These are phyloP conservation scores for Nyctalus aviator DNA, from an alignment of 2,797 vertebrate species.

Conservation along the genomic window DNA sequence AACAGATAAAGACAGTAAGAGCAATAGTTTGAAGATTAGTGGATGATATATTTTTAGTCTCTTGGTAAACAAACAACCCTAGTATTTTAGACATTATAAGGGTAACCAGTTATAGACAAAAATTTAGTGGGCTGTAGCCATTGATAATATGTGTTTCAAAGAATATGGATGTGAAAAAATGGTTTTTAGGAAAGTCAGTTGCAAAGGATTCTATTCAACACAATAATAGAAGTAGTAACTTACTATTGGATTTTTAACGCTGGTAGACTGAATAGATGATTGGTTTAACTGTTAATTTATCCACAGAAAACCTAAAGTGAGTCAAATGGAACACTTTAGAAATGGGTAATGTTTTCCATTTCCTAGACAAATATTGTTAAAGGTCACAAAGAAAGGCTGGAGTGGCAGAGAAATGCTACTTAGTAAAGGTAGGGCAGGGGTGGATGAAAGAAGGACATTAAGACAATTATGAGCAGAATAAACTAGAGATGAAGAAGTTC, in stretches of 20 bases:
- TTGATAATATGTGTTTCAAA: background rate
- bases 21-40: background rate
- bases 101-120: background rate
- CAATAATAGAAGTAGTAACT: background rate
- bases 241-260: background rate
- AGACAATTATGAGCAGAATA: background rate
- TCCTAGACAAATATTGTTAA: background rate
- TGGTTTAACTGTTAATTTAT: background rate
- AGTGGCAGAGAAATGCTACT: background rate
- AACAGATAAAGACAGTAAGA: background rate
- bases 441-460: background rate
- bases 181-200: background rate
- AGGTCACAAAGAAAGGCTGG: background rate
- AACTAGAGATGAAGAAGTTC: background rate
- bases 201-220: background rate
- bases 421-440: background rate
- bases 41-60: background rate
- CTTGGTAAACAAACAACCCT: background rate
- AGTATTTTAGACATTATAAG: background rate
- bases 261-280: background rate
- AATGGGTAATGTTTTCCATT: background rate
- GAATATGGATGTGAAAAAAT: background rate
- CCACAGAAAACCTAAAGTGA: background rate
- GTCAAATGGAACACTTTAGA: background rate
- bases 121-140: background rate